Conservation (phyloP, 2,113 vertebrate species). For the Alligator mississippiensis region DNA sequence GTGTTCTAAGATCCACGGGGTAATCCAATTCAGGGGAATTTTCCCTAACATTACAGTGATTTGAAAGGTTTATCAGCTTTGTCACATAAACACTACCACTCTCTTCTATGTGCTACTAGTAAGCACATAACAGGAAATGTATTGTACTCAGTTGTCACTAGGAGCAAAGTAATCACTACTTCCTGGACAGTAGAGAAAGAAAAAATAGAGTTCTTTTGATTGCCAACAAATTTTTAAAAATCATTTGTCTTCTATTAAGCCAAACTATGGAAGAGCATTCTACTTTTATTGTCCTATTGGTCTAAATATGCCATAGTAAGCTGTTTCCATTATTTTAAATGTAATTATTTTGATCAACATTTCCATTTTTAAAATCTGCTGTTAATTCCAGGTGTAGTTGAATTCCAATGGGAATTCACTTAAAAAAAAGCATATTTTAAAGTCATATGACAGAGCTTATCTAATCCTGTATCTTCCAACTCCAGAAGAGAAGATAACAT, state of each 20-base stretch:
- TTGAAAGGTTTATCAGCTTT: constrained; percentile 11
- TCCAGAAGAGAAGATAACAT: background rate
- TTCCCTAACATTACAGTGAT: constrained; percentile 27
- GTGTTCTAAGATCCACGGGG: background rate
- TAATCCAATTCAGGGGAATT: constrained; percentile 26
- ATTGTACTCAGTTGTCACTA: background rate
- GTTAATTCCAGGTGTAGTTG: background rate
- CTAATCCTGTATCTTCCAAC: background rate
- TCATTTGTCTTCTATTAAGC: constrained; percentile 2
- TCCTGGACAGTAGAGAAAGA: background rate
- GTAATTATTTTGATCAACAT: background rate
- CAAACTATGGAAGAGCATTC: background rate
- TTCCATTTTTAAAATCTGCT: background rate
- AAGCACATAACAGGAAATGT: constrained; percentile 21
- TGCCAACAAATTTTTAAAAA: constrained; percentile 1
- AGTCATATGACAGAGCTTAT: background rate
- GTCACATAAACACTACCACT: constrained; percentile 4
- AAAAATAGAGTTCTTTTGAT: background rate
- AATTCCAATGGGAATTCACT: background rate
- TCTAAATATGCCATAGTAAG: background rate
- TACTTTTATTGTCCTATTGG: background rate
- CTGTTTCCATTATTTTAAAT: background rate
- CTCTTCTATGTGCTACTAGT: background rate
- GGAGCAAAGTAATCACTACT: background rate
- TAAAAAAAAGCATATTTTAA: background rate